Percentiles rank a stretch among this genome's conserved stretches.
Evolutionary conservation across 1,140 invertebrate species (phyloP).

Genomic region (Mycetomoellerius zeteki): DNA sequence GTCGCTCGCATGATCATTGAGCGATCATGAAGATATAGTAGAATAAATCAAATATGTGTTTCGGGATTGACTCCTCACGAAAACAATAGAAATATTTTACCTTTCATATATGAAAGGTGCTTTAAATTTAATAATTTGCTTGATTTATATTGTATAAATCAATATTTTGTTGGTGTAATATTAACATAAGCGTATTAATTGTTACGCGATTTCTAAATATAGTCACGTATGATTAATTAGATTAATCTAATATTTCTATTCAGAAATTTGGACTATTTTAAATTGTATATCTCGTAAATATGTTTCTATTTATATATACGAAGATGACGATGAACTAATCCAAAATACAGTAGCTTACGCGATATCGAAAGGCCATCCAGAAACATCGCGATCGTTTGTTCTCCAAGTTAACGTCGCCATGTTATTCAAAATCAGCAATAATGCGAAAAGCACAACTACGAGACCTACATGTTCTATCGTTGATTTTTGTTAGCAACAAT

Average conservation of each 20-base stretch:
- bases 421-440: constrained; percentile 51
- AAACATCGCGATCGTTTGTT: constrained; percentile 38
- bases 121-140: constrained; percentile 1
- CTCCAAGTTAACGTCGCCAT: constrained; percentile 26
- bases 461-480: constrained; percentile 61
- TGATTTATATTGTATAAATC: constrained; percentile 18
- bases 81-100: not conserved
- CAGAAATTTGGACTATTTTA: not conserved
- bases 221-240: not conserved
- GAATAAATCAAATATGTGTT: not conserved
- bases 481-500: constrained; percentile 66
- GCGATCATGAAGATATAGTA: not conserved
- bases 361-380: constrained; percentile 30
- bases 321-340: constrained; percentile 41
- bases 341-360: not conserved
- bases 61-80: not conserved
- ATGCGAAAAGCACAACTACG: constrained; percentile 69
- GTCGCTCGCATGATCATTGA: not conserved
- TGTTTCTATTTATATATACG: constrained; percentile 13
- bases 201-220: not conserved
- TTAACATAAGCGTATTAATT: constrained; percentile 7
- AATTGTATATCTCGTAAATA: not conserved
- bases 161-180: constrained; percentile 7
- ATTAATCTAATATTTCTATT: not conserved
- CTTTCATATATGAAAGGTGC: not conserved